Evolutionary conservation across 1,140 invertebrate species (phyloP), one percentile per base, ranked within the genome.

Genomic region (Hetaerina americana): DNA sequence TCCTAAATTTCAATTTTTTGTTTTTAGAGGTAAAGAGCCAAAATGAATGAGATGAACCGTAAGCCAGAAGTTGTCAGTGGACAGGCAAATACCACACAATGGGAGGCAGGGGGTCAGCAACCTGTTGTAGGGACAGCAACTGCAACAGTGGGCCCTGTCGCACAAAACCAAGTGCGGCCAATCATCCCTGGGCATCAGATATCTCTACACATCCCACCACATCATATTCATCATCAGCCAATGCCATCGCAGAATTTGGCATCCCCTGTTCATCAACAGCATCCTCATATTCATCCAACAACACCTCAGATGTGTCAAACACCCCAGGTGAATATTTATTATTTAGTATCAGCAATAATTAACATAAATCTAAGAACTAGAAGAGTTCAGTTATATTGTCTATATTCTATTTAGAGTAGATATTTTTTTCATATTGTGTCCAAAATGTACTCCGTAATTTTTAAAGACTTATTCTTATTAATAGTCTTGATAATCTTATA

Each of bases 21-120:
- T 12, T 57, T 10, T 57, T 57, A 12, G n/a, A n/a, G 40, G 22
- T 57, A 57, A 57, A n/a, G 10, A 12, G 40, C 18, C 69, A 80
- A 73, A 75, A 84, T 84, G 82, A 84, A 84, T 71, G 82, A 83
- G 78, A 80, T 83, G 26, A 83, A 79, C 57, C 80, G 80, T 77
- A 82, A 84, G 28, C 80, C 80, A 76, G 82, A 83, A 66, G 76
- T 81, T 66, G 77, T 82, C 8, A 80, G 80, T 70, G 40, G 40
- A 57, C 40, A 57, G 10, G 40, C 15, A 57, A 57, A 57, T 57
- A n/a, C 10, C 15, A n/a, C 15, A 6, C 18, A 24, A 27, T 26
- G 66, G 66, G 24, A 25, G 24, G 18, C 66, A 18, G 12, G 12
- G n/a, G 25, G 66, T 68, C 27, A 26, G 24, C 25, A 68, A 26